Evolutionary conservation across 2,797 vertebrate species (phyloP), one percentile per base, ranked within the genome.

Genomic region (Fistularia commersonii): DNA sequence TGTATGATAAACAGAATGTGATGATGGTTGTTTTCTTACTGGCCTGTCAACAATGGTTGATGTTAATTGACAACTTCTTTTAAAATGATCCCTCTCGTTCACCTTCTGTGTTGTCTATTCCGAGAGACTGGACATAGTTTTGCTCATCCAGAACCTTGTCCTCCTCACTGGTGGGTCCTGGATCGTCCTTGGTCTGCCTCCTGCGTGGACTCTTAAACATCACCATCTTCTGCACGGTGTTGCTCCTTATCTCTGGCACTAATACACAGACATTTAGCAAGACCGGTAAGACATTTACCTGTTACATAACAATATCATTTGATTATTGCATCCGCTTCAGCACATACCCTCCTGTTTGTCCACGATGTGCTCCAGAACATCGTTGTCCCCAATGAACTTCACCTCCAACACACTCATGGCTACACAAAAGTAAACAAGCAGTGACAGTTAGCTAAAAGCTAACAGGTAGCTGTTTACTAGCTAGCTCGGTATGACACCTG

Each of bases 331-430:
- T 23, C 23, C 23, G 23, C 23, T 23, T 4, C 23, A 6, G 9
- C 6, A 38, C 57, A 4, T 72, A 87, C 74, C 94, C 80, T 91
- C 64, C 69, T 88, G 87, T 72, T 89, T 92, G 69, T 98, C 95
- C 42, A 91, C 83, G 70, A 99, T 96, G 79, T 97, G 94, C 57
- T 90, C 91, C 83, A 95, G 54, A 40, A 94, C 97, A 54, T 97
- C 93, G 58, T 88, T 90, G 69, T 99, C 97, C 0, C 93, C 84
- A 44, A 97, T 81, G 74, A 99, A 98, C 40, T 86, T 93, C 69
- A 98, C 92, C 59, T 92, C 79, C 61, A 93, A 62, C 11, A 66
- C 66, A 76, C 78, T 93, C 93, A 93, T 94, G 41, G 11, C 72
- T 77, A 9, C 12, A 43, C 1, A 14, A 38, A 47, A 0, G 52